phyloP scores from a whole-genome alignment of 2,888 invertebrate species.

The Euphydryas editha region DNA sequence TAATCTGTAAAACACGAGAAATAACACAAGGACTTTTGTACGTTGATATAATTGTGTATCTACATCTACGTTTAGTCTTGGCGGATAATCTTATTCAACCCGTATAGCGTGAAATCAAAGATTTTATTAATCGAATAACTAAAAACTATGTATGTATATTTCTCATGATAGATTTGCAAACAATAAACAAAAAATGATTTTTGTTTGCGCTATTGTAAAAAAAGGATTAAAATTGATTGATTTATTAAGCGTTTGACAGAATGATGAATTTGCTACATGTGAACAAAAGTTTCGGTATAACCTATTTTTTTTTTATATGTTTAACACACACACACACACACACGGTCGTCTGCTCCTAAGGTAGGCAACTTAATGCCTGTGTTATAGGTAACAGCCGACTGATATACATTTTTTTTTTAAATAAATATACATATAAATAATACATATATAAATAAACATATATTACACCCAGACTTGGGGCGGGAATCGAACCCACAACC shows the following conservation, averaged over 20 bases:
- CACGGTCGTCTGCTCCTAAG: no score
- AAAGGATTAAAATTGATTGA: slow-evolving; percentile 19
- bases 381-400: no score
- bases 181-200: slow-evolving; percentile 13
- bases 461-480: no score
- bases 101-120: not conserved
- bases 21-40: not conserved
- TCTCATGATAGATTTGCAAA: slow-evolving; percentile 5
- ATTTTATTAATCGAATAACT: not conserved
- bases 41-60: not conserved
- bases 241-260: slow-evolving; percentile 16
- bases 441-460: no score
- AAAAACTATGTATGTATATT: not conserved
- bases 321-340: no score
- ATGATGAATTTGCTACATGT: slow-evolving; percentile 15
- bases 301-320: no score
- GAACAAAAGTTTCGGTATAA: not conserved
- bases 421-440: no score
- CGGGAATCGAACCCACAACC: no score
- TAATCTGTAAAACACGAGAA: not conserved
- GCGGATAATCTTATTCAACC: not conserved
- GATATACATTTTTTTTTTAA: no score
- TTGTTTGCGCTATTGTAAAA: slow-evolving; percentile 8
- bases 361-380: no score
- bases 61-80: no score